Percentiles rank a stretch among this genome's conserved stretches.
Evolutionary conservation across 2,888 invertebrate genomes (phyloP).

Genomic region (Diarsia brunnea): DNA sequence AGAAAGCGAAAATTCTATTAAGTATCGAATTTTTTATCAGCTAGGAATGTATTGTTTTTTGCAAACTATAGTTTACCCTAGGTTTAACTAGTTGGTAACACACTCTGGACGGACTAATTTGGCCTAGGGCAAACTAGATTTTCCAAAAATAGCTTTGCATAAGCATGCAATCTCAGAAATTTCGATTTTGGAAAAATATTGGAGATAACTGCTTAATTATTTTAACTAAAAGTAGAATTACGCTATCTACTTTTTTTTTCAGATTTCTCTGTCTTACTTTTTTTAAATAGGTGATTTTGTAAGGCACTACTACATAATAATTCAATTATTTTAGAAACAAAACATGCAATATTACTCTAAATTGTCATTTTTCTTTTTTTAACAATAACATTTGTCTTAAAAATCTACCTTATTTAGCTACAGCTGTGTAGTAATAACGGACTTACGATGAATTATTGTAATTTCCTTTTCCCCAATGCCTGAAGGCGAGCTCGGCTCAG

Average conservation of each 20-base stretch:
- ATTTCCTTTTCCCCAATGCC: slow-evolving; percentile 92
- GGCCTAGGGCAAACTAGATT: slow-evolving; percentile 22
- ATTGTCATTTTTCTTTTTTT: slow-evolving; percentile 29
- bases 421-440: slow-evolving; percentile 96
- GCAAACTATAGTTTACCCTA: slow-evolving; percentile 20
- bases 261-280: slow-evolving; percentile 19
- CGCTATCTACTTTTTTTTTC: slow-evolving; percentile 11
- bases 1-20: slow-evolving; percentile 78
- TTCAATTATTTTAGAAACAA: slow-evolving; percentile 38
- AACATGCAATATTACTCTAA: slow-evolving; percentile 42
- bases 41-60: slow-evolving; percentile 12
- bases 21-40: too few relatives aligned
- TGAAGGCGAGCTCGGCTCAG: slow-evolving; percentile 92
- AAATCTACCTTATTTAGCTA: slow-evolving; percentile 62
- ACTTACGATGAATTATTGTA: slow-evolving; percentile 94
- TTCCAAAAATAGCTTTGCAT: background rate
- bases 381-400: slow-evolving; percentile 1
- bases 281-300: slow-evolving; percentile 53
- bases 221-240: slow-evolving; percentile 24
- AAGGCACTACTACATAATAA: slow-evolving; percentile 65
- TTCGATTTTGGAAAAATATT: slow-evolving; percentile 5
- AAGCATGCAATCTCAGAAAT: slow-evolving; percentile 3
- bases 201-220: slow-evolving; percentile 15
- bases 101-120: slow-evolving; percentile 41
- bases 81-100: slow-evolving; percentile 32